A percentile compares a stretch with the other conserved stretches of the same genome.
Evolutionary conservation across 2,888 invertebrate species (phyloP).

Genomic region (Drosophila incognita): DNA sequence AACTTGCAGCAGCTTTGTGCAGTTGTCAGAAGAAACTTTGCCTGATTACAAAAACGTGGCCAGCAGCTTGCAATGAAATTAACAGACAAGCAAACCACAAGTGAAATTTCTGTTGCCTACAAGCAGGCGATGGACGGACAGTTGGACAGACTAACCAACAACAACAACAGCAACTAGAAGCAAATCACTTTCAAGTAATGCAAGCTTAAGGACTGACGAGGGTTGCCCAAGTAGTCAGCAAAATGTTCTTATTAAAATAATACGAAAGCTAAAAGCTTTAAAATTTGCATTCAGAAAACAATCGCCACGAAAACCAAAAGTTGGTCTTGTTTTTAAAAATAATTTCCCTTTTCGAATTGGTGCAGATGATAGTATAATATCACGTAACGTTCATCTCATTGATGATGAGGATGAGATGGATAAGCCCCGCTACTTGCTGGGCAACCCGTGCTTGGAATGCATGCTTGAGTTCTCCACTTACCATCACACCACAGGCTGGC

Average conservation of each 20-base stretch:
- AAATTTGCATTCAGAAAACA: neutral
- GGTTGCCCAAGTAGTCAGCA: constrained; percentile 8
- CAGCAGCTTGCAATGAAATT: constrained; percentile 71
- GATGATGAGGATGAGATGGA: neutral
- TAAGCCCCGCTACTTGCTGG: neutral
- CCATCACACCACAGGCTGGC: constrained; percentile 91
- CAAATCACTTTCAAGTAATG: constrained; percentile 65
- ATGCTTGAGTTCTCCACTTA: constrained; percentile 78
- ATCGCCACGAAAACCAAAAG: neutral
- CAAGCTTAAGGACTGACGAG: constrained; percentile 46
- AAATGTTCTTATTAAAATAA: neutral
- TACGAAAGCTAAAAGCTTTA: neutral
- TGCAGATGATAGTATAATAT: neutral
- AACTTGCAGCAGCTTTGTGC: constrained; percentile 65
- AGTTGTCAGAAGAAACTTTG: constrained; percentile 74
- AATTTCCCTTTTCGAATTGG: neutral
- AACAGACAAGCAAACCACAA: constrained; percentile 74
- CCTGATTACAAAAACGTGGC: constrained; percentile 78
- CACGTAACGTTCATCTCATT: neutral
- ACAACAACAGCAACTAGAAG: constrained; percentile 13
- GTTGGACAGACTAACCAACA: constrained; percentile 14
- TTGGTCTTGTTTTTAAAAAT: neutral
- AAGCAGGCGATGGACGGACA: constrained; percentile 39
- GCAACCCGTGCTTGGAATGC: constrained; percentile 11
- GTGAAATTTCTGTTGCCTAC: constrained; percentile 71